Conservation (phyloP, 1,140 invertebrate species). For the Lethrus apterus region DNA sequence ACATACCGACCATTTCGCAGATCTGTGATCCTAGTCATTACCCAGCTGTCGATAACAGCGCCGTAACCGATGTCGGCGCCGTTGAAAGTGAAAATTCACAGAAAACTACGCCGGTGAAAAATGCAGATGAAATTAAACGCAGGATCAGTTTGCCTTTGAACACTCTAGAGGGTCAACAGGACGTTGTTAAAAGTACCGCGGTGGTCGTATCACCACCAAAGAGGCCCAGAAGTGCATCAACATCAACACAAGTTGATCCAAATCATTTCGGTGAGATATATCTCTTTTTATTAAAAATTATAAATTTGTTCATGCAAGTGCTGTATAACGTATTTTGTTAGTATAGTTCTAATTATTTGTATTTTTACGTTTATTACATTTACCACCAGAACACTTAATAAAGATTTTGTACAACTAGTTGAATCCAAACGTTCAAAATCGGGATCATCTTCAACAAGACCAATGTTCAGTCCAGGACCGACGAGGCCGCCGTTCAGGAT, state of each 20-base stretch:
- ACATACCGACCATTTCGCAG: conserved; percentile 64
- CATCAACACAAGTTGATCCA: conserved; percentile 70
- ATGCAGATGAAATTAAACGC: conserved; percentile 44
- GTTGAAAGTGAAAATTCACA: conserved; percentile 41
- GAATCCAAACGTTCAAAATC: conserved; percentile 48
- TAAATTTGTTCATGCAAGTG: conserved; percentile 4
- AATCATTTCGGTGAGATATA: conserved; percentile 67
- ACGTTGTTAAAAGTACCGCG: conserved; percentile 25
- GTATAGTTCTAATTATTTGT: no score
- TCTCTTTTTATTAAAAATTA: background rate
- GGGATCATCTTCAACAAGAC: conserved; percentile 53
- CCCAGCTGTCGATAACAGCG: conserved; percentile 23
- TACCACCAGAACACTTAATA: no score
- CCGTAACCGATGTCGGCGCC: conserved; percentile 38
- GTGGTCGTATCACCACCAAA: conserved; percentile 50
- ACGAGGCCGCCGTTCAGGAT: conserved; percentile 95
- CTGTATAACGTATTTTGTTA: conserved; percentile 29
- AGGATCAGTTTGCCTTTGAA: conserved; percentile 58
- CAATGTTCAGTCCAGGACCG: conserved; percentile 92
- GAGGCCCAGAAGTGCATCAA: conserved; percentile 65
- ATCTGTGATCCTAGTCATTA: conserved; percentile 57
- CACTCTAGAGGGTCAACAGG: conserved; percentile 41
- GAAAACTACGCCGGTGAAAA: conserved; percentile 21
- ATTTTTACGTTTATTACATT: no score
- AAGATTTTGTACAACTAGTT: background rate